Conservation (phyloP, 2,888 invertebrate species). For the Metacarcinus magister region DNA sequence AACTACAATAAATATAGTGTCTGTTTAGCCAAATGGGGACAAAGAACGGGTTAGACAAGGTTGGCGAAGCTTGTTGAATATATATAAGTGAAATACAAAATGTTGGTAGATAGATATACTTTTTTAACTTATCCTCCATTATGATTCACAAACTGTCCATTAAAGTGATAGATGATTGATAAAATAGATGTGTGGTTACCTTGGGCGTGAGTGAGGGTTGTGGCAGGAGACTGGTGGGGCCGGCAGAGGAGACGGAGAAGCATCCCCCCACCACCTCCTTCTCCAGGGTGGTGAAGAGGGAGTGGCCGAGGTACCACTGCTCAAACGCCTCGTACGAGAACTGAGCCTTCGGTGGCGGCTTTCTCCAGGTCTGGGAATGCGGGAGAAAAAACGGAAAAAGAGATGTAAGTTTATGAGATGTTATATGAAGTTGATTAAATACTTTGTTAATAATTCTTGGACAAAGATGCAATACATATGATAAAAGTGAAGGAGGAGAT, state of each 20-base stretch:
- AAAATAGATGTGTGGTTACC: conserved; percentile 43
- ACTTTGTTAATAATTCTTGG: background rate
- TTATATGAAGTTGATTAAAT: background rate
- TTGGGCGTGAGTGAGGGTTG: conserved; percentile 58
- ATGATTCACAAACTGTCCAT: too few relatives aligned
- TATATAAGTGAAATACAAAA: too few relatives aligned
- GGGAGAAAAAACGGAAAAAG: background rate
- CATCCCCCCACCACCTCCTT: conserved; percentile 68
- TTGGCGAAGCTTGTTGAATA: too few relatives aligned
- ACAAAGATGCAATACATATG: too few relatives aligned
- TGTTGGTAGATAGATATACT: too few relatives aligned
- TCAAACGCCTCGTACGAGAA: conserved; percentile 71
- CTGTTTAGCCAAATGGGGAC: background rate
- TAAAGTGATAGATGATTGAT: too few relatives aligned
- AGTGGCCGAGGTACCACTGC: conserved; percentile 65
- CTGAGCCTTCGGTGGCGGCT: conserved; percentile 62
- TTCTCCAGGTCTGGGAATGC: conserved; percentile 66
- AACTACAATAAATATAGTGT: background rate
- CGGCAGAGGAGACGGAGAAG: conserved; percentile 54
- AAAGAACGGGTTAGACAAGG: too few relatives aligned
- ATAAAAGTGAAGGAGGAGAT: background rate
- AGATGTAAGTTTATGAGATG: background rate
- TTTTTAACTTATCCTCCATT: too few relatives aligned
- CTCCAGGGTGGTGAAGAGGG: conserved; percentile 67
- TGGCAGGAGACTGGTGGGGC: conserved; percentile 62